Base-by-base conservation (phyloP, 2,797 vertebrate genomes). In the Heteromormyrus szaboi region DNA sequence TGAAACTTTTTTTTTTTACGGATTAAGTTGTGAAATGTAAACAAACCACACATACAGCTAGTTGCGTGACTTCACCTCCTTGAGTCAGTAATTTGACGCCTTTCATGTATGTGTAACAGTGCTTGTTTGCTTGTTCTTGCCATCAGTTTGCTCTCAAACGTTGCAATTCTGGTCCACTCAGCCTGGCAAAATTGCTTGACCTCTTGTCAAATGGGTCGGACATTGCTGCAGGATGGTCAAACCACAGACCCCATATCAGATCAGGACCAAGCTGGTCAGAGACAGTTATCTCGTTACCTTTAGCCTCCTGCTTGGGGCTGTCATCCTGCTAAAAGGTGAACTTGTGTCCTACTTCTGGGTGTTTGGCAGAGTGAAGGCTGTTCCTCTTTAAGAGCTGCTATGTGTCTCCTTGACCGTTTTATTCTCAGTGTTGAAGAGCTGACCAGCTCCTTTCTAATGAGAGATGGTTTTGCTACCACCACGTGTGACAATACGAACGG, bases 161-260 rank as follows among this genome's bases (percentile, higher is more conserved):
- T 79, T 79, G 17, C 72, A 79, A 2, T 44, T 79, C 33, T 79
- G 72, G 17, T 44, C 72, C 72, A 44, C 72, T 79, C 72, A 44
- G 72, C 72, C 41, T 79, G 72, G 37, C 72, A 79, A n/a, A 79
- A 79, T 79, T 79, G 72, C 72, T 19, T 79, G 72, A 44, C 72
- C 65, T 72, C 65, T 72, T 72, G 65, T 72, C 65, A 72, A 37
- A 72, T 37, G 65, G 65, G 65, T 33, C 41, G 37, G 14, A 44
- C 72, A 44, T 79, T 19, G 1, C 72, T n/a, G 17, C 37, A 19
- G 33, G 41, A 79, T 79, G 72, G 41, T 79, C 14, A 14, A 7
- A 12, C 37, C 72, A 44, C 37, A n/a, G 17, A 41, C 25, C 72
- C 37, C 19, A 41, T 19, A 79, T 79, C 72, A 79, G 72, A 44